Base-by-base conservation (phyloP, 2,888 invertebrate genomes). In the Brachyopa scutellaris region DNA sequence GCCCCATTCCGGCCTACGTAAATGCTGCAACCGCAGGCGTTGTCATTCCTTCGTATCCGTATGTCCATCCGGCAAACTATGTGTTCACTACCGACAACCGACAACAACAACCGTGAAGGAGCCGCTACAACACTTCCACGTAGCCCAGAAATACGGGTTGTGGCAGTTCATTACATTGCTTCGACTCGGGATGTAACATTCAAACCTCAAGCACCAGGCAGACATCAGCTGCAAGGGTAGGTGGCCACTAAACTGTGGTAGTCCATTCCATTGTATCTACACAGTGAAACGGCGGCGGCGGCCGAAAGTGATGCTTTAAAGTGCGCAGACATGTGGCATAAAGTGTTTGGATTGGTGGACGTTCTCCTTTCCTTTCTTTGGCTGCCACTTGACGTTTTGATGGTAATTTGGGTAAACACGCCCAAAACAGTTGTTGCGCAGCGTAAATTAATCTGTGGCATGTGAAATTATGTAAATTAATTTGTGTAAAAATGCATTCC, bases 271-370 rank as follows among this genome's bases (percentile, higher is more conserved):
- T 33, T 6, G 9, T 67, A 21, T 26, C 8, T 36, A 45, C 57
- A 29, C 15, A 31, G 31, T 57, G 17, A 59, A 51, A 17, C 23
- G 47, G 36, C 31, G 53, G 38, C 26, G 38, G 29, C 31, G 53
- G 38, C 26, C 36, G 38, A 49, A 55, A 64, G 38, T 73, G 53
- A 36, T 73, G 55, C 53, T 33, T 42, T 38, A 19, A 64, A 57
- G 40, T 66, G 64, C 57, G 73, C 64, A 74, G 73, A 49, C 49
- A 66, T 74, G 38, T 66, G 47, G 13, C 38, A 57, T 49, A 21
- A 26, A 47, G 73, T 49, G 55, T 66, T 66, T 36, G 29, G 55
- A 74, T 74, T 74, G 73, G 73, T 49, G 57, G 64, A 74, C 19
- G 26, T 29, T 57, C 33, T 57, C 29, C 29, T 74, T 57, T 21